A percentile compares a stretch with the other conserved stretches of the same genome.
These are phyloP conservation scores for Corythornis madagascariensis DNA, from an alignment of 2,113 vertebrate species.

Conservation along the genomic window DNA sequence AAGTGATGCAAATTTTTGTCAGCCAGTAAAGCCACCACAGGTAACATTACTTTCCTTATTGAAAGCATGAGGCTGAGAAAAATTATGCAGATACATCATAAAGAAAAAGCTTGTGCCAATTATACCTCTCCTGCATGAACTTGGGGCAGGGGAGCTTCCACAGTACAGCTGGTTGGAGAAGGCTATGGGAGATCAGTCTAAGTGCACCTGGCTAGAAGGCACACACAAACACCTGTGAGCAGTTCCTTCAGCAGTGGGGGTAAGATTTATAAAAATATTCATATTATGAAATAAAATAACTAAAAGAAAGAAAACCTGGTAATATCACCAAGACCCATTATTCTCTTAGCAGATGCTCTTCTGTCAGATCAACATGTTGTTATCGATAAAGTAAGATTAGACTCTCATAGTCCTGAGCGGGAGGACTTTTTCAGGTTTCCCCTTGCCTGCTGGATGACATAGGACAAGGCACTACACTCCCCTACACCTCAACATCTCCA, in stretches of 20 bases:
- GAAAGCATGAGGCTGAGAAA: background rate
- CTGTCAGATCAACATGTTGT: background rate
- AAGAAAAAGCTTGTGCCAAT: background rate
- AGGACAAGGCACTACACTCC: background rate
- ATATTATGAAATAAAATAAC: background rate
- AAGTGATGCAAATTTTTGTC: background rate
- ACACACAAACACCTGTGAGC: background rate
- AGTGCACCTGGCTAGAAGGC: background rate
- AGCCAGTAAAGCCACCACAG: background rate
- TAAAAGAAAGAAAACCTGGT: background rate
- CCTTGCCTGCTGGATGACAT: background rate
- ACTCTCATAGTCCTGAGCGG: accelerated
- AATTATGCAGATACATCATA: background rate
- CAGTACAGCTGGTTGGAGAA: background rate
- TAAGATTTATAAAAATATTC: background rate
- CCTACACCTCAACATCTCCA: background rate
- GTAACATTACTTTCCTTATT: background rate
- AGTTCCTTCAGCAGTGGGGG: background rate
- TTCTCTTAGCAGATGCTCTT: background rate
- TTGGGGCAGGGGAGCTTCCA: background rate
- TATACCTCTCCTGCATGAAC: background rate
- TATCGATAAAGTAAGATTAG: background rate
- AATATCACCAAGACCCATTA: background rate
- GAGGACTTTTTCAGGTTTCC: background rate
- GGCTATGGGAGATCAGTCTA: background rate